Percentiles rank a stretch among this genome's conserved stretches.
phyloP scores from a whole-genome alignment of 2,797 vertebrate genomes.

The Brachyalestes nurse region DNA sequence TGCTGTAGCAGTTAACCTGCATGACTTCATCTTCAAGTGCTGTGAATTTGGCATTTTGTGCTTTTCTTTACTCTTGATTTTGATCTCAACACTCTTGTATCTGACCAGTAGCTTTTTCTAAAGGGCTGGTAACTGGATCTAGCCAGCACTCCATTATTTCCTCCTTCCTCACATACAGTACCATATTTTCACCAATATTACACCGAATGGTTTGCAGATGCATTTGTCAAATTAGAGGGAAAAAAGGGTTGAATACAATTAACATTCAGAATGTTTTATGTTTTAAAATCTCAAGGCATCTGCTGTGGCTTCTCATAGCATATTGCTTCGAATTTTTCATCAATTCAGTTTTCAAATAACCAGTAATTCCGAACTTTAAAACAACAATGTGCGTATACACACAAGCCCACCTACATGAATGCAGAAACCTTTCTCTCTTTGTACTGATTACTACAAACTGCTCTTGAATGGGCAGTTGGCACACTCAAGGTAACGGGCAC shows the following conservation, averaged over 20 bases:
- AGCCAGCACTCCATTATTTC: background rate
- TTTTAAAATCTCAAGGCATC: no score
- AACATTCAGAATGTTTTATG: no score
- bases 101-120: background rate
- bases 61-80: conserved; percentile 58
- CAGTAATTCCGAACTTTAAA: background rate
- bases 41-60: conserved; percentile 34
- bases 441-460: conserved; percentile 43
- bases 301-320: no score
- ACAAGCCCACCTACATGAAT: background rate
- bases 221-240: background rate
- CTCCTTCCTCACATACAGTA: background rate
- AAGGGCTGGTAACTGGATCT: background rate
- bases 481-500: conserved; percentile 70
- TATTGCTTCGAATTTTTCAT: no score
- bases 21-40: conserved; percentile 34
- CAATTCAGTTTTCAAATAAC: background rate
- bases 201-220: background rate
- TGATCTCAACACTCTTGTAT: conserved; percentile 33
- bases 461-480: conserved; percentile 65
- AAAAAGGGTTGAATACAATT: background rate
- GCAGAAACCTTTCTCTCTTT: conserved; percentile 3
- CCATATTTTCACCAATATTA: background rate
- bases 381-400: background rate
- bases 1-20: conserved; percentile 24